Conservation (phyloP, 2,888 invertebrate species). For the Tachystola acroxantha region DNA sequence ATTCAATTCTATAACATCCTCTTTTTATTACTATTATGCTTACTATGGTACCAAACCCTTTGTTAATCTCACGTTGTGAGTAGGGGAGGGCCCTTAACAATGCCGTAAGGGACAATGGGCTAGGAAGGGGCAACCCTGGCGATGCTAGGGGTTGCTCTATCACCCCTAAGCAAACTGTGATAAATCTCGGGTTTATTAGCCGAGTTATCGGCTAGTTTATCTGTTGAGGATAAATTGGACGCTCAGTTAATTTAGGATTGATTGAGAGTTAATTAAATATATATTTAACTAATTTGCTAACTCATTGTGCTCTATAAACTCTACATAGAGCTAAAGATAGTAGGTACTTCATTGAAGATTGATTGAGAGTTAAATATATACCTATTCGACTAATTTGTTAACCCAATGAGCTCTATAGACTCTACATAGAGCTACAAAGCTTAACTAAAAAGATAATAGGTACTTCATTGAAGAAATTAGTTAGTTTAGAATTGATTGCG, state of each 20-base stretch:
- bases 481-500: too few relatives aligned
- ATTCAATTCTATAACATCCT: constrained; percentile 43
- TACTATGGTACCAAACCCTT: constrained; percentile 48
- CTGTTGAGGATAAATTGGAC: constrained; percentile 11
- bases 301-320: too few relatives aligned
- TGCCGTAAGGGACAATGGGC: constrained; percentile 24
- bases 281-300: too few relatives aligned
- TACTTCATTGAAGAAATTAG: too few relatives aligned
- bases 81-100: constrained; percentile 51
- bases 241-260: constrained; percentile 7
- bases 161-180: constrained; percentile 36
- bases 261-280: neutral
- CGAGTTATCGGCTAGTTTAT: constrained; percentile 21
- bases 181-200: constrained; percentile 33
- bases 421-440: too few relatives aligned
- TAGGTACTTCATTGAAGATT: too few relatives aligned
- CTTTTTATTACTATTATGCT: constrained; percentile 47
- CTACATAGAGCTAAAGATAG: too few relatives aligned
- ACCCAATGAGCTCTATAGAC: too few relatives aligned
- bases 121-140: constrained; percentile 28
- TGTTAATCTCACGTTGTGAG: constrained; percentile 54
- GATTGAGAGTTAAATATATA: too few relatives aligned
- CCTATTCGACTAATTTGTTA: too few relatives aligned
- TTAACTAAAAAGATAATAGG: too few relatives aligned
- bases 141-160: constrained; percentile 28